Evolutionary conservation across 2,113 vertebrate genomes (phyloP).

Genomic region (Camelus bactrianus): DNA sequence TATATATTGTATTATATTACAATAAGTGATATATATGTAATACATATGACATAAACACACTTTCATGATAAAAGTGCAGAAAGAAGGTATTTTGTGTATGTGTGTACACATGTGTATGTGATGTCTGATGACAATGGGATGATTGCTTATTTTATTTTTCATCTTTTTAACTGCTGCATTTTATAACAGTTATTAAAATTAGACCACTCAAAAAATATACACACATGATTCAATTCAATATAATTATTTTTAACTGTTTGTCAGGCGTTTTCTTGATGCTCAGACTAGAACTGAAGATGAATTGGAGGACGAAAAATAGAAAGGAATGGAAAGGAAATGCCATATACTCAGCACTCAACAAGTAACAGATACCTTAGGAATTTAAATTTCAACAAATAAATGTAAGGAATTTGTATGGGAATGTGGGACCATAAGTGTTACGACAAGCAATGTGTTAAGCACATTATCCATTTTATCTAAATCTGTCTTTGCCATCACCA

Average conservation of each 20-base stretch:
- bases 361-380: background rate
- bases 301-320: background rate
- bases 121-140: background rate
- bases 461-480: background rate
- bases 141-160: background rate
- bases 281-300: background rate
- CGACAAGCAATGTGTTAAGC: background rate
- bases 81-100: background rate
- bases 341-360: background rate
- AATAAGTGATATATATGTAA: background rate
- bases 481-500: background rate
- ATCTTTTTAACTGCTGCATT: background rate
- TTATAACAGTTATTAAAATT: background rate
- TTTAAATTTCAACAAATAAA: background rate
- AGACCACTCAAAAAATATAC: background rate
- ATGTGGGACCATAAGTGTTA: background rate
- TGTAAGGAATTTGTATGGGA: background rate
- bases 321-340: background rate
- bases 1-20: background rate
- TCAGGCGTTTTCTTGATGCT: background rate
- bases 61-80: background rate
- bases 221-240: background rate
- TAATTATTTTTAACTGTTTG: background rate
- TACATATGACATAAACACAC: background rate
- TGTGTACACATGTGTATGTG: background rate